Evolutionary conservation across 2,888 invertebrate species (phyloP), one percentile per base, ranked within the genome.

Genomic region (Papilio gigon): DNA sequence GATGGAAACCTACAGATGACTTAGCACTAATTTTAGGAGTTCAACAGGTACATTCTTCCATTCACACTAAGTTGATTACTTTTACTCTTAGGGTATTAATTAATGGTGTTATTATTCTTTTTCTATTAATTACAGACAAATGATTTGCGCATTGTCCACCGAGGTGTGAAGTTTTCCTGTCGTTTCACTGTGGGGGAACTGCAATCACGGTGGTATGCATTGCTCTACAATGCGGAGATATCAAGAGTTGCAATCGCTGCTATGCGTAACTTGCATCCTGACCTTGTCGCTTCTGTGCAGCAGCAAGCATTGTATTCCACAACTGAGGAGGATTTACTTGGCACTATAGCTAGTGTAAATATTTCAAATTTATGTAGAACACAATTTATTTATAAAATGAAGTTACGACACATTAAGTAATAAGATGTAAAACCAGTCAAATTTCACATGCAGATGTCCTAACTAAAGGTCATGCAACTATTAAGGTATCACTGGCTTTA

Each of bases 1-100:
- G 98, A 66, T 99, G 99, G 99, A 98, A 99, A 83, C 98, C 99
- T 1, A 96, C 97, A 25, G 99, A 99, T 92, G 99, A 99, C 92
- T 91, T 99, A 33, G 96, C 97, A 0, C 92, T 99, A 1, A 97
- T 99, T 71, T 95, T 97, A 72, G 98, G 98, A 70, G 97, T 99
- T 4, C 97, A 98, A 80, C 99, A 98, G 92, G 95, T 95, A 47
- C 22, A 9, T 40, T 4, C 12, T 4, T 4, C 14, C 14, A 14
- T 40, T n/a, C 14, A 12, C 14, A 40, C 12, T n/a, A 4, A 40
- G 11, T 27, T 53, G 25, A 25, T 53, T 12, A 17, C 6, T 17
- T 8, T 17, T 17, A 42, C 17, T n/a, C 14, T 14, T 14, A 12
- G 4, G 14, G n/a, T n/a, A n/a, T n/a, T n/a, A n/a, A n/a, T n/a